Base-by-base conservation (phyloP, 1,140 invertebrate species). In the Scaptomyza hsui region DNA sequence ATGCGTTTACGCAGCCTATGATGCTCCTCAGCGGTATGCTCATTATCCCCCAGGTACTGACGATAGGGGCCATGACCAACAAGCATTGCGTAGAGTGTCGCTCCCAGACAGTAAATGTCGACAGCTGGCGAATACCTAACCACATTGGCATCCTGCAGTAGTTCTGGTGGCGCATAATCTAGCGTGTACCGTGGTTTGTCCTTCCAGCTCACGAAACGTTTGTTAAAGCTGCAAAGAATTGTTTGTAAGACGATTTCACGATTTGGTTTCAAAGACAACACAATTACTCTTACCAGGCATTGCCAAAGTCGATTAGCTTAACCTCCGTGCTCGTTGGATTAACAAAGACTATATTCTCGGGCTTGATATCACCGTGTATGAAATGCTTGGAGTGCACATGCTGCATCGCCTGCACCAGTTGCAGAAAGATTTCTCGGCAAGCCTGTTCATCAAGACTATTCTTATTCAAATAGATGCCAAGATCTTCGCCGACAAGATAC, bases 301-400 rank as follows among this genome's bases (percentile, higher is more conserved):
- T 98, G 35, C 97, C 97, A 93, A 98, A 98, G 91, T 98, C 97
- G 0, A 98, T 95, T 19, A 98, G 94, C 91, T 97, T 97, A 0
- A 97, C 93, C 56, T 95, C 92, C 1, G 26, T 39, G 2, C 2
- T 94, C 92, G 18, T 92, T 29, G 26, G 91, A 7, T 92, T 80
- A 29, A 94, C 93, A 79, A 96, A 97, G 2, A 97, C 91, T 6
- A 97, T 92, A 91, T 97, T 97, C 93, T 98, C 97, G 7, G 97
- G 97, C 91, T 98, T 98, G 3, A 98, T 92, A 91, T 98, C 97
- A 44, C 97, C 93, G 92, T 98, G 97, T 13, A 98, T 97, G 24
- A 98, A 95, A 19, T 95, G 95, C 70, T 94, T 93, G 9, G 92
- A 92, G 92, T 98, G 97, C 93, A 98, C 95, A 88, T 95, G 96